Base-by-base conservation (phyloP, 2,113 vertebrate species). In the Astatoreochromis straeleni region DNA sequence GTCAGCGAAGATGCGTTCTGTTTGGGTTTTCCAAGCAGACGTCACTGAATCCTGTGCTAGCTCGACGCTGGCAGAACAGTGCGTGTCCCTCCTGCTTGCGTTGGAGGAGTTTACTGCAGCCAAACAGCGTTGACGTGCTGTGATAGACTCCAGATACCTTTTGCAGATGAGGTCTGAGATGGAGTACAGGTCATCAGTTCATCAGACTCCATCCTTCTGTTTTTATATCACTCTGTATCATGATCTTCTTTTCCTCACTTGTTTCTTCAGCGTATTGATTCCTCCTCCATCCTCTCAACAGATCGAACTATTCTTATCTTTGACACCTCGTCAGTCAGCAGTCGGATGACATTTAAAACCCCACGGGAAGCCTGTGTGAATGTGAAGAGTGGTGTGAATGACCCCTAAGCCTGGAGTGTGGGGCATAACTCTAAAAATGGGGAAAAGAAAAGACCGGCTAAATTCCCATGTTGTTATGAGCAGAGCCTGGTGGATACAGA, bases 141-240 rank as follows among this genome's bases (percentile, higher is more conserved):
- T 6, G 85, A 91, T 85, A 24, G 63, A 87, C 80, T 82, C 90
- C 89, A 92, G 90, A 87, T 85, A 54, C 88, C 78, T 83, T 82
- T 42, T 13, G 29, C 70, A 88, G 63, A 91, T 47, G 49, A 88
- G 35, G 70, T 33, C 86, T 38, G 63, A 42, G 60, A 81, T 21
- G 17, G 31, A 54, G 47, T n/a, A 85, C 87, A 92, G 88, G 87
- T 92, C 86, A 87, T 47, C 26, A 81, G 85, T 35, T 51, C 70
- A 85, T 89, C 60, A 47, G 42, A 55, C 40, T 79, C 63, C 16
- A 83, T 53, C 51, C 24, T 40, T 11, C 24, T 31, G 38, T 55
- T 31, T 31, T 63, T 40, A 13, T 11, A 19, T 7, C 68, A 5
- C 8, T 42, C 13, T 9, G 40, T 1, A 45, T 73, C 2, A 16